Evolutionary conservation across 2,113 vertebrate genomes (phyloP).

Genomic region (Eira barbara): DNA sequence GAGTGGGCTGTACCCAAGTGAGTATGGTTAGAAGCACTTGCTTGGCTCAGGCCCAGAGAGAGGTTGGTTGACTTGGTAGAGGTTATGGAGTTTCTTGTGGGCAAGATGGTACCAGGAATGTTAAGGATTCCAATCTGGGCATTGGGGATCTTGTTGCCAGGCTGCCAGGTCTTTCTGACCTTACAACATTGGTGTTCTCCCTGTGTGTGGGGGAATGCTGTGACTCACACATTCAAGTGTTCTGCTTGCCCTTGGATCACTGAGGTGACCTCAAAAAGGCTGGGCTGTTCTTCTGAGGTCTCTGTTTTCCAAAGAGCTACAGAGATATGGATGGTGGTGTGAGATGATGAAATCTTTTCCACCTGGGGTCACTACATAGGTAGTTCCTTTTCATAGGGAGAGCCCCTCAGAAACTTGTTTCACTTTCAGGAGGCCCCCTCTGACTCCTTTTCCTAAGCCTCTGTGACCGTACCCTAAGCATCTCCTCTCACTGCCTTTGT

Average conservation of each 20-base stretch:
- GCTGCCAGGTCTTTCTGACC: slow-evolving; percentile 31
- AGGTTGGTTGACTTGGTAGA: neutral
- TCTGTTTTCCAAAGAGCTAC: neutral
- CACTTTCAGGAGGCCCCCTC: neutral
- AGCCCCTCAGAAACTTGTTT: neutral
- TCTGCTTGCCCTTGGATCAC: neutral
- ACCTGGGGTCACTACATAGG: neutral
- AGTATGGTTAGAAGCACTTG: neutral
- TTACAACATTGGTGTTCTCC: neutral
- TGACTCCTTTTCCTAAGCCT: neutral
- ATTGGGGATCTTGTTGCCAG: neutral
- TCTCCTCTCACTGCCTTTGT: neutral
- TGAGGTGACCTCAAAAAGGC: neutral
- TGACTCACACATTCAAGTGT: neutral
- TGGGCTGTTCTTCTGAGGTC: neutral
- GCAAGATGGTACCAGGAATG: slow-evolving; percentile 1
- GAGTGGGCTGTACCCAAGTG: neutral
- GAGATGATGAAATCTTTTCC: neutral
- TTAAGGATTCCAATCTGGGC: neutral
- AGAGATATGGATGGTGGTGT: neutral
- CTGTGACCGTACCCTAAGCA: neutral
- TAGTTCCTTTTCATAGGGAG: neutral
- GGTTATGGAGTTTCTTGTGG: neutral
- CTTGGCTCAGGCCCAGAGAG: neutral
- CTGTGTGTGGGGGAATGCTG: neutral